phyloP scores from a whole-genome alignment of 2,113 vertebrate genomes.

The Bufo gargarizans region DNA sequence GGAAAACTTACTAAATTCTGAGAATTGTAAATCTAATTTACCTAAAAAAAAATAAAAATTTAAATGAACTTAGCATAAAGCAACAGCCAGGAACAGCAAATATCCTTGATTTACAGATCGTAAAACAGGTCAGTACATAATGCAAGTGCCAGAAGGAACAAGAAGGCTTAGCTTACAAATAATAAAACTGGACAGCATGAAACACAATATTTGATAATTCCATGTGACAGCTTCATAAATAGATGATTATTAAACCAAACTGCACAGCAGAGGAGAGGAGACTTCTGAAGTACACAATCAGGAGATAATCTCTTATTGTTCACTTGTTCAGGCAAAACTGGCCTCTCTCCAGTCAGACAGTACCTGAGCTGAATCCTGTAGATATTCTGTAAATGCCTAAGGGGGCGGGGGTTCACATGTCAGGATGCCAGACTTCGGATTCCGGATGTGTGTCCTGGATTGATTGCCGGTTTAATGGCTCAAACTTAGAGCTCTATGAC shows the following conservation, averaged over 20 bases:
- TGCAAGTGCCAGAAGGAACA: conserved; percentile 10
- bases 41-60: not conserved
- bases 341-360: not conserved
- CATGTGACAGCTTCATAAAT: not conserved
- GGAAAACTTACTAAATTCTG: not conserved
- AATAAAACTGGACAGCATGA: conserved; percentile 4
- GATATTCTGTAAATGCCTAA: not conserved
- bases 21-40: not conserved
- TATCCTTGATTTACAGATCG: conserved; percentile 12
- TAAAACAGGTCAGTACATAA: conserved; percentile 15
- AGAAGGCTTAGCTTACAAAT: not conserved
- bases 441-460: too few species aligned
- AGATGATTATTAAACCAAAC: conserved; percentile 2
- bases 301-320: too few species aligned
- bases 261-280: not conserved
- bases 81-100: not conserved
- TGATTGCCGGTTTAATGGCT: too few species aligned
- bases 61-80: not conserved
- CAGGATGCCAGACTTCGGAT: too few species aligned
- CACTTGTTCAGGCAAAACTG: too few species aligned
- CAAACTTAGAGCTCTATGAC: too few species aligned
- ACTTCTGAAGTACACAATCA: not conserved
- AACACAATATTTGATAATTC: conserved; percentile 9
- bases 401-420: too few species aligned
- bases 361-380: not conserved